phyloP scores from a whole-genome alignment of 2,888 invertebrate species.

The Pristionchus maxplancki region DNA sequence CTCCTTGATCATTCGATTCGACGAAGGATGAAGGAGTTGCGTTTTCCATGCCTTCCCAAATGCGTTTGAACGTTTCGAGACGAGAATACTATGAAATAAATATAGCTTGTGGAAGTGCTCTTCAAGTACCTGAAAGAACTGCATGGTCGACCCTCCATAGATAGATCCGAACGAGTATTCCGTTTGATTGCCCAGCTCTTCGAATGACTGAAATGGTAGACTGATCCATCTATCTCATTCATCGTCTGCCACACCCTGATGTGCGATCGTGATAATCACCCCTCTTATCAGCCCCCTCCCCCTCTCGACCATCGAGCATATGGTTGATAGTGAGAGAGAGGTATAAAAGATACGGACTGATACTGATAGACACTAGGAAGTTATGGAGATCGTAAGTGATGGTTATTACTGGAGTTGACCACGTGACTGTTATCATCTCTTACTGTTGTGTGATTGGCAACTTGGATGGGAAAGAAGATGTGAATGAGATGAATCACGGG shows the following conservation, averaged over 20 bases:
- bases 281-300: constrained; percentile 7
- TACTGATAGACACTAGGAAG: neutral
- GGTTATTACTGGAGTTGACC: constrained; percentile 26
- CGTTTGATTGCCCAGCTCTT: constrained; percentile 93
- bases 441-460: neutral
- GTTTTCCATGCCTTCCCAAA: constrained; percentile 79
- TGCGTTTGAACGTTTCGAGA: constrained; percentile 78
- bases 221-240: neutral
- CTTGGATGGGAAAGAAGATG: neutral
- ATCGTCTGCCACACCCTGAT: constrained; percentile 42
- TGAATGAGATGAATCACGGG: neutral
- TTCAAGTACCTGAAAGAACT: constrained; percentile 82
- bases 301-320: constrained; percentile 38
- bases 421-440: neutral
- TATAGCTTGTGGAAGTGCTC: neutral
- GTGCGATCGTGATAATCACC: constrained; percentile 3
- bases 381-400: neutral
- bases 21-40: constrained; percentile 88
- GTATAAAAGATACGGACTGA: constrained; percentile 15
- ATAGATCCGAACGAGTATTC: constrained; percentile 94
- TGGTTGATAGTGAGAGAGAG: constrained; percentile 31
- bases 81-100: constrained; percentile 75
- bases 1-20: constrained; percentile 91
- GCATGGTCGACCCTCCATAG: constrained; percentile 95
- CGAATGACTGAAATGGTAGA: constrained; percentile 78